Evolutionary conservation across 2,888 invertebrate species (phyloP).

Genomic region (Beris chalybata): DNA sequence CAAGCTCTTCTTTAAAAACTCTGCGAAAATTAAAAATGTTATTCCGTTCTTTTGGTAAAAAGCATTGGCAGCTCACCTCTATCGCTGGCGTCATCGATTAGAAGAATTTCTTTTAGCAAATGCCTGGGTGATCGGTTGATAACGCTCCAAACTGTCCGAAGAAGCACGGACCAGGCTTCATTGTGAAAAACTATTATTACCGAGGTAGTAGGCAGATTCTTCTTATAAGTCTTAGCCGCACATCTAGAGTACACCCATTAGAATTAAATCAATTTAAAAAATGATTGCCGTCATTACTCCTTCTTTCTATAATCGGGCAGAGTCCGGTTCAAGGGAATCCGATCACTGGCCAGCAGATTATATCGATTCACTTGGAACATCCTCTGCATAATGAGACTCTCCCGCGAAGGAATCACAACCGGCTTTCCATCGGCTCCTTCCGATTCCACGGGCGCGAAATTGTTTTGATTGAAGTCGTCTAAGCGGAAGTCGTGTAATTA

Average conservation of each 20-base stretch:
- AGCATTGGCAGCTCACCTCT: constrained; percentile 8
- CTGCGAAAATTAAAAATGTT: constrained; percentile 52
- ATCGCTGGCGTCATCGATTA: constrained; percentile 88
- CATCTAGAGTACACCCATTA: constrained; percentile 60
- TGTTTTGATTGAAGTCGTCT: constrained; percentile 67
- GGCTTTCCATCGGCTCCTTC: constrained; percentile 81
- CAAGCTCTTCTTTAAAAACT: constrained; percentile 64
- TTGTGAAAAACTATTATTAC: constrained; percentile 98
- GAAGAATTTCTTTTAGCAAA: constrained; percentile 79
- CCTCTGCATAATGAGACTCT: constrained; percentile 75
- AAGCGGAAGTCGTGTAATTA: not conserved
- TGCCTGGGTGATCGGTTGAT: constrained; percentile 81
- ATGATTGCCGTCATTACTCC: constrained; percentile 59
- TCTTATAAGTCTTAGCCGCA: constrained; percentile 59
- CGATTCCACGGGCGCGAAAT: constrained; percentile 71
- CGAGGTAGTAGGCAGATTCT: constrained; percentile 79
- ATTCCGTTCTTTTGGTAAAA: not conserved
- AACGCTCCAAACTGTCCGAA: constrained; percentile 93
- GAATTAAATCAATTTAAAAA: constrained; percentile 9
- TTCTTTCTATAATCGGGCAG: constrained; percentile 83
- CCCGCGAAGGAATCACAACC: constrained; percentile 73
- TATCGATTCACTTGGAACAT: constrained; percentile 83
- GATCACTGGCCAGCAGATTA: constrained; percentile 85
- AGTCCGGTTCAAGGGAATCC: constrained; percentile 80
- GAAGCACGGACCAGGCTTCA: constrained; percentile 96